Percentiles rank a stretch among this genome's conserved stretches.
Conservation (phyloP, 2,888 invertebrate species). For the Oegoconia quadripuncta region DNA sequence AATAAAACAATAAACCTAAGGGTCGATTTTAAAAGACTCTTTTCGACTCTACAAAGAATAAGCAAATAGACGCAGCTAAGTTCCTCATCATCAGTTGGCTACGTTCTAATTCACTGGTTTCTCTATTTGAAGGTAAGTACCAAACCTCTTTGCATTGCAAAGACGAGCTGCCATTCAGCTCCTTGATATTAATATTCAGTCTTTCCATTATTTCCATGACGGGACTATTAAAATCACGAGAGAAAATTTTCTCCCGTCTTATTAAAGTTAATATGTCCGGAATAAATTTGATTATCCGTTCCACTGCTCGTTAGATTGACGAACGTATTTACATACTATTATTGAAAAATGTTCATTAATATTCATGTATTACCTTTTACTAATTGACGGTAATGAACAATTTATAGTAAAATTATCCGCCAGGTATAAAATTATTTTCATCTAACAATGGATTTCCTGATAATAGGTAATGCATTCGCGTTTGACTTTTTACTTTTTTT, state of each 20-base stretch:
- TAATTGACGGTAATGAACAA: neutral
- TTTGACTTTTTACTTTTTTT: no score
- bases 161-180: constrained; percentile 56
- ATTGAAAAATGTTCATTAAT: no score
- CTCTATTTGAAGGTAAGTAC: constrained; percentile 23
- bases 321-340: constrained; percentile 3
- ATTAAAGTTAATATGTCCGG: constrained; percentile 43
- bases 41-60: neutral
- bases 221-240: constrained; percentile 58
- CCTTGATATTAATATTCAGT: constrained; percentile 63
- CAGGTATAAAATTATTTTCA: no score
- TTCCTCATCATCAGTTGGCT: neutral
- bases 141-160: constrained; percentile 60
- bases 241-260: constrained; percentile 39
- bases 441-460: no score
- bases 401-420: neutral
- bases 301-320: constrained; percentile 7
- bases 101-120: constrained; percentile 1
- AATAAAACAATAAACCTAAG: no score
- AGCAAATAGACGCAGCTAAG: neutral
- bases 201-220: constrained; percentile 55
- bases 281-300: constrained; percentile 46
- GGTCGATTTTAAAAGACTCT: no score
- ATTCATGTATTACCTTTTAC: no score
- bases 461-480: no score